Base-by-base conservation (phyloP, 2,113 vertebrate species). In the Sitta europaea region DNA sequence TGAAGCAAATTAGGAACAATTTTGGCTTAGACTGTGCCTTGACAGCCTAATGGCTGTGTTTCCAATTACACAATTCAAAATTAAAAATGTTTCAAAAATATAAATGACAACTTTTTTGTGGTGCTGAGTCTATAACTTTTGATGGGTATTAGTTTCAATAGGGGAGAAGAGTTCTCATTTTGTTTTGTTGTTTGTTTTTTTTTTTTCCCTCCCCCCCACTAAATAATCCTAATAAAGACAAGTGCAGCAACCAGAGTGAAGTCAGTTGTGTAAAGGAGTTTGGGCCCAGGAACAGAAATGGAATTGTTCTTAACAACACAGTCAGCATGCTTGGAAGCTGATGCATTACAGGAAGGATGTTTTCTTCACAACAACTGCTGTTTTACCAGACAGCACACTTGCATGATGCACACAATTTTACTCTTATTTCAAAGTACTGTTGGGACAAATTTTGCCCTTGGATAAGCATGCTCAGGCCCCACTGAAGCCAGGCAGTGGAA, bases 381-480 rank as follows among this genome's bases (percentile, higher is more conserved):
- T 92, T 92, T 96, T 92, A 94, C 86, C 94, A 97, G 93, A 97
- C 95, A 93, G 90, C 93, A 97, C 96, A 96, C 55, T 95, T 82
- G 75, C 68, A 94, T 6, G 88, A 94, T 74, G 75, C 94, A 97
- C 38, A 31, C 76, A 70, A 97, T 91, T 78, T 93, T 92, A 97
- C 89, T 97, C 90, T 92, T 94, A 92, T 92, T 97, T 92, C 80
- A 77, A 95, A 74, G 83, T 92, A 97, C 58, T 45, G n/a, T 65
- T 94, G 93, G 88, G 68, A 96, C 94, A 96, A 97, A 97, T 96
- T 97, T 96, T 97, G 96, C 97, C 92, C 96, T 97, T 84, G 91
- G 97, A 95, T 88, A 88, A 80, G 83, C 94, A 95, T 95, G 88
- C 88, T 93, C 63, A 74, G 74, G 95, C 72, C 88, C 95, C 93